These are phyloP conservation scores for Leptinotarsa peninsularis DNA, from an alignment of 2,888 invertebrate species.

Conservation along the genomic window DNA sequence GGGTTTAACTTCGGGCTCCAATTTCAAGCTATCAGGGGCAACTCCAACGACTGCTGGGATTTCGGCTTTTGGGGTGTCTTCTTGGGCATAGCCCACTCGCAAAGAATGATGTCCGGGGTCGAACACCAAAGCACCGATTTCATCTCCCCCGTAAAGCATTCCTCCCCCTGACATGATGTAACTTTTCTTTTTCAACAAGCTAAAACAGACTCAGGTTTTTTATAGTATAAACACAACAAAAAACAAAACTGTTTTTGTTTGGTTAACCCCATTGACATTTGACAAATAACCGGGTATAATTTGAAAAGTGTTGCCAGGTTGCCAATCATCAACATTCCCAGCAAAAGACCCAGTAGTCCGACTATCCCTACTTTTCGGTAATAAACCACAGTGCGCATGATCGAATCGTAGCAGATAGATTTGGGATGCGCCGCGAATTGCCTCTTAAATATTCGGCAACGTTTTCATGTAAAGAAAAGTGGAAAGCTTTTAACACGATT, in stretches of 20 bases:
- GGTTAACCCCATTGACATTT: not conserved
- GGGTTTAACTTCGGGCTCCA: constrained; percentile 81
- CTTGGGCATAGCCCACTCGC: constrained; percentile 94
- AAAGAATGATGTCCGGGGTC: constrained; percentile 94
- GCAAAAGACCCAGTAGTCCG: too few species aligned
- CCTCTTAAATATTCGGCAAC: too few species aligned
- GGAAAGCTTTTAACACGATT: too few species aligned
- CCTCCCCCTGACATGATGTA: constrained; percentile 69
- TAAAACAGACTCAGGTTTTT: not conserved
- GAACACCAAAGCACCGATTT: constrained; percentile 97
- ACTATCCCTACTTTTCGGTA: too few species aligned
- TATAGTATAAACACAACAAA: not conserved
- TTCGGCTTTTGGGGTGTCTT: constrained; percentile 99
- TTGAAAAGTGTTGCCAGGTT: too few species aligned
- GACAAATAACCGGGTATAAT: too few species aligned
- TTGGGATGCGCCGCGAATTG: too few species aligned
- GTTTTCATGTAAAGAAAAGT: too few species aligned
- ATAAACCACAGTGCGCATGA: too few species aligned
- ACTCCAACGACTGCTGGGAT: constrained; percentile 94
- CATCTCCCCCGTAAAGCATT: constrained; percentile 94
- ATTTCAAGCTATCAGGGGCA: constrained; percentile 76
- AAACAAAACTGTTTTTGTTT: constrained; percentile 1
- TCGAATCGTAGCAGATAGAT: too few species aligned
- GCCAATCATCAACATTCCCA: too few species aligned
- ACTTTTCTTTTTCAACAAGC: not conserved